Base-by-base conservation (phyloP, 1,140 invertebrate species). In the Dolichoris vasculosae region DNA sequence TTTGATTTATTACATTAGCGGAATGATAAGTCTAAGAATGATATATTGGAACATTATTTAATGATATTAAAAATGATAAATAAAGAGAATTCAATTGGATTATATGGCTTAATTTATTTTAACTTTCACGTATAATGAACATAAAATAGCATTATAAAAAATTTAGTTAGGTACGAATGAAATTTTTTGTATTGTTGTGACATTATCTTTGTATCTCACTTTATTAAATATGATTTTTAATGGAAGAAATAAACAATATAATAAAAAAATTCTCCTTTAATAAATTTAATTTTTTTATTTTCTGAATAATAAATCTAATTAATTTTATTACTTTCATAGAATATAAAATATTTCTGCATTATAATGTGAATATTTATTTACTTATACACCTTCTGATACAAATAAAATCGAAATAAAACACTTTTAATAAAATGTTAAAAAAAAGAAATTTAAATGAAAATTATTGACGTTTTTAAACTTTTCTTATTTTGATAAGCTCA, bases 151-250 rank as follows among this genome's bases (percentile, higher is more conserved):
- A 59, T 59, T 1, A 59, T n/a, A 46, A 46, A 59, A 59, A 59
- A 59, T 26, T 26, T 26, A 51, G 11, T 6, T 17, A 51, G 15
- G 55, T 59, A 59, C 13, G 9, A 6, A 26, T 26, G 23, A 26
- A 55, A 7, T 15, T 17, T 35, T 67, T 35, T 67, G 9, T 77
- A 76, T 67, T 51, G 35, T 35, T 59, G 46, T 48, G 20, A 64
- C 0, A 59, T 77, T 83, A 83, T 23, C 82, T 77, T 77, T 83
- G 48, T 83, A 83, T 48, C 55, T 67, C 11, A 83, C 48, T 77
- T 83, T 48, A 77, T 64, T 67, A 83, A 8, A 30, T 46, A 35
- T 78, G 40, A 51, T 84, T 77, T 83, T 77, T 43, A 77, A 84
- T 78, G 82, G 82, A 78, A 67, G 78, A 84, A 64, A 67, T 78